Base-by-base conservation (phyloP, 2,797 vertebrate species). In the Amblyopsis hoosieri region DNA sequence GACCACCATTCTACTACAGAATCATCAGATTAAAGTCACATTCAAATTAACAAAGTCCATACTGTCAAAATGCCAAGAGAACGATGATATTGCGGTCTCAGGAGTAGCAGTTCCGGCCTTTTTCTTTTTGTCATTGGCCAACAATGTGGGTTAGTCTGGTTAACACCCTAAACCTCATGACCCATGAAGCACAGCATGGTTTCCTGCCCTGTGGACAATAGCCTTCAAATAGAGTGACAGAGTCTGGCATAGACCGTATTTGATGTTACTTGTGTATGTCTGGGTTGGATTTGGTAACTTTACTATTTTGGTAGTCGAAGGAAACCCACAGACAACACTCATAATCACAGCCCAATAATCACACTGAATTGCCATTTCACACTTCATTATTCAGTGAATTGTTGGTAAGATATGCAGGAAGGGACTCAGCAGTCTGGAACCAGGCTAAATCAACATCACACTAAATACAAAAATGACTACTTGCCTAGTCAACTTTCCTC, bases 111-210 rank as follows among this genome's bases (percentile, higher is more conserved):
- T 89, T 86, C 85, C 72, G 82, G 80, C 74, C 14, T 72, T 62
- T 29, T 64, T 83, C 67, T 67, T 67, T 90, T 90, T 91, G 87
- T 93, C 91, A 91, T 89, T 83, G 84, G 83, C 77, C 76, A 93
- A 90, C 92, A 91, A 93, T 94, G 90, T 92, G 92, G 90, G 91
- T 88, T 91, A 92, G 90, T 82, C 89, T 85, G 85, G 92, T 91
- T 89, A 91, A 93, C 90, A 92, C 93, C 92, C 91, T 85, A 80
- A 90, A 88, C 69, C 81, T 72, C 74, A 79, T 73, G 77, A 83
- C 80, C 83, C 72, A 75, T 82, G 72, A 76, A 82, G 75, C 77
- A 81, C 83, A 89, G 84, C 82, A 78, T 37, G 67, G 69, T 71
- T 89, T 90, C 85, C 83, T 84, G 80, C 82, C 71, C 68, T 71